phyloP scores from a whole-genome alignment of 2,797 vertebrate species.

The Gambusia yucatana region DNA sequence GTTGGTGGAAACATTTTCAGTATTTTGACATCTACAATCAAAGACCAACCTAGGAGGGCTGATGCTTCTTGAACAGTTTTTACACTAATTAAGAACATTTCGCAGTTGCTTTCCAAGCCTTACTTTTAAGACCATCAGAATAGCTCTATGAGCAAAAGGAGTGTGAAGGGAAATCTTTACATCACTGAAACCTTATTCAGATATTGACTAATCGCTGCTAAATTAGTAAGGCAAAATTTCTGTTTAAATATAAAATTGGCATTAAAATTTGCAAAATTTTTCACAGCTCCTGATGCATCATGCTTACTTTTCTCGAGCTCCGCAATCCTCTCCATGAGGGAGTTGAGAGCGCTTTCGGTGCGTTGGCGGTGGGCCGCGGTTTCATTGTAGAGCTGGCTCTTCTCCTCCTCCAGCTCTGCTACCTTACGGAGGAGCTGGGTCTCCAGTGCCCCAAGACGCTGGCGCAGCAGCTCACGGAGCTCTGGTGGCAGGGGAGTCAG shows the following conservation, averaged over 20 bases:
- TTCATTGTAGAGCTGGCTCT: slow-evolving; percentile 95
- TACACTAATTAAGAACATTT: slow-evolving; percentile 56
- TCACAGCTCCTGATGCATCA: slow-evolving; percentile 38
- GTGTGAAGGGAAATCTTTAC: slow-evolving; percentile 35
- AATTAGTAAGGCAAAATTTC: slow-evolving; percentile 34
- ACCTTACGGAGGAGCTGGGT: slow-evolving; percentile 93
- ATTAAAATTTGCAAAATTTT: slow-evolving; percentile 25
- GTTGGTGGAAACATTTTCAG: slow-evolving; percentile 27
- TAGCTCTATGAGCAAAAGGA: slow-evolving; percentile 27
- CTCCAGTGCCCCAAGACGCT: slow-evolving; percentile 90
- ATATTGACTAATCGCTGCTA: slow-evolving; percentile 54
- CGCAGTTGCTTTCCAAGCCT: slow-evolving; percentile 43
- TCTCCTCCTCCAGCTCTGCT: slow-evolving; percentile 94
- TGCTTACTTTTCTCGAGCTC: slow-evolving; percentile 92
- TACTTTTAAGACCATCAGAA: slow-evolving; percentile 43
- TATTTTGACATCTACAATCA: slow-evolving; percentile 53
- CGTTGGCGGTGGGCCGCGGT: slow-evolving; percentile 91
- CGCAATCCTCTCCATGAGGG: slow-evolving; percentile 91
- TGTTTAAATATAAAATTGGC: slow-evolving; percentile 11
- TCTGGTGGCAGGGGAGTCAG: slow-evolving; percentile 83
- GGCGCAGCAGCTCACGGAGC: slow-evolving; percentile 91
- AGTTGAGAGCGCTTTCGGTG: slow-evolving; percentile 90
- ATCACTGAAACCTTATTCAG: slow-evolving; percentile 52
- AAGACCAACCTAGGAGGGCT: slow-evolving; percentile 50
- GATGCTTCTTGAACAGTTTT: slow-evolving; percentile 51